Conservation (phyloP, 2,113 vertebrate genomes). For the Charadrius vociferus region DNA sequence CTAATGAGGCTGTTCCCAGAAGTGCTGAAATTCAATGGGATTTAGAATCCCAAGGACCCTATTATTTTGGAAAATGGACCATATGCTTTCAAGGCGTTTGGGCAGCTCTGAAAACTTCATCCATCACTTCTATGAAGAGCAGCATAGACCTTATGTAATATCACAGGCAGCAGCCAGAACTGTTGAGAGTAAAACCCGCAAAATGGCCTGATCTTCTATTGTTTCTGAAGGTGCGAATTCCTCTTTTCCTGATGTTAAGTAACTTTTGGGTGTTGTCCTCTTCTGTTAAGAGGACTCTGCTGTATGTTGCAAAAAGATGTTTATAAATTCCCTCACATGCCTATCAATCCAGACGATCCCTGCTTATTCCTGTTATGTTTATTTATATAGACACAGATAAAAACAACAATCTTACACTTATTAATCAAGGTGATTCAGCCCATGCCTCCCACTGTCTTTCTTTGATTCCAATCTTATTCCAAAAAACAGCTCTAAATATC, state of each 20-base stretch:
- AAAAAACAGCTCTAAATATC: conserved; percentile 56
- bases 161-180: not conserved
- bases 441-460: conserved; percentile 44
- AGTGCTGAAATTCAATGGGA: conserved; percentile 36
- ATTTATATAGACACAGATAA: conserved; percentile 28
- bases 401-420: not conserved
- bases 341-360: conserved; percentile 23
- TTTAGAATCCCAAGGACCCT: conserved; percentile 32
- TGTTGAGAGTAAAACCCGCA: conserved; percentile 30
- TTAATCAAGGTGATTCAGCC: conserved; percentile 67
- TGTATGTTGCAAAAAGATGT: not conserved
- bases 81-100: conserved; percentile 42
- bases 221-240: conserved; percentile 60
- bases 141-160: not conserved
- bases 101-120: conserved; percentile 50
- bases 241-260: conserved; percentile 54
- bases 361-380: not conserved
- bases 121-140: conserved; percentile 21
- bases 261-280: conserved; percentile 24
- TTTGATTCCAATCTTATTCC: conserved; percentile 35
- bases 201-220: conserved; percentile 12
- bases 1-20: not conserved
- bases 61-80: conserved; percentile 34
- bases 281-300: not conserved
- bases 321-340: conserved; percentile 7